A percentile compares a stretch with the other conserved stretches of the same genome.
Evolutionary conservation across 2,888 invertebrate species (phyloP).

Genomic region (Hemicrepidius hirtus): DNA sequence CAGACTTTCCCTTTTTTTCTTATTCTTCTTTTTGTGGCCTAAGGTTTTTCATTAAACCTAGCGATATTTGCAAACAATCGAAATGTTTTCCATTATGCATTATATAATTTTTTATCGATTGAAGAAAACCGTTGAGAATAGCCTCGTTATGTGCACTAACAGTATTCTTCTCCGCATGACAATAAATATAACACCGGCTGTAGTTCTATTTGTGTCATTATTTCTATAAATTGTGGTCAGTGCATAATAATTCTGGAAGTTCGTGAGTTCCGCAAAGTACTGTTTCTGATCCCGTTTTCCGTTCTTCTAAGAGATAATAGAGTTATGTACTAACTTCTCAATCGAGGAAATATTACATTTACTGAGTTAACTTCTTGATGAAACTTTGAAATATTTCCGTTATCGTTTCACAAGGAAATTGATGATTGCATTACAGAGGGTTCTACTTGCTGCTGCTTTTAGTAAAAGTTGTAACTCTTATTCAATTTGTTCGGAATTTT

Average conservation of each 20-base stretch:
- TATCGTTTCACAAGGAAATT: conserved; percentile 55
- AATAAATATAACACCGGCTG: conserved; percentile 51
- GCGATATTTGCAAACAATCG: conserved; percentile 45
- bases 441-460: conserved; percentile 49
- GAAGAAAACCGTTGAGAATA: conserved; percentile 28
- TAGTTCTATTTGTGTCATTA: conserved; percentile 55
- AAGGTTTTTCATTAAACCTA: not conserved
- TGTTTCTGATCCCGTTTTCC: conserved; percentile 52
- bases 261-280: conserved; percentile 56
- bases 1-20: conserved; percentile 6
- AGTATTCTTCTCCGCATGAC: conserved; percentile 52
- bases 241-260: conserved; percentile 53
- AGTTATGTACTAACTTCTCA: conserved; percentile 59
- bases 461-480: conserved; percentile 48
- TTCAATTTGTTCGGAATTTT: conserved; percentile 43
- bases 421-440: conserved; percentile 48
- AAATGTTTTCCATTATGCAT: conserved; percentile 29
- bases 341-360: conserved; percentile 59
- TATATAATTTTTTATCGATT: conserved; percentile 23
- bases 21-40: not conserved
- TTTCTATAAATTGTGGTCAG: conserved; percentile 56
- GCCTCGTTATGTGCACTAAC: conserved; percentile 45
- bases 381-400: conserved; percentile 59
- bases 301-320: conserved; percentile 53
- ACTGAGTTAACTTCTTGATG: conserved; percentile 57